Evolutionary conservation across 2,797 vertebrate species (phyloP).

Genomic region (Muscicapa striata): DNA sequence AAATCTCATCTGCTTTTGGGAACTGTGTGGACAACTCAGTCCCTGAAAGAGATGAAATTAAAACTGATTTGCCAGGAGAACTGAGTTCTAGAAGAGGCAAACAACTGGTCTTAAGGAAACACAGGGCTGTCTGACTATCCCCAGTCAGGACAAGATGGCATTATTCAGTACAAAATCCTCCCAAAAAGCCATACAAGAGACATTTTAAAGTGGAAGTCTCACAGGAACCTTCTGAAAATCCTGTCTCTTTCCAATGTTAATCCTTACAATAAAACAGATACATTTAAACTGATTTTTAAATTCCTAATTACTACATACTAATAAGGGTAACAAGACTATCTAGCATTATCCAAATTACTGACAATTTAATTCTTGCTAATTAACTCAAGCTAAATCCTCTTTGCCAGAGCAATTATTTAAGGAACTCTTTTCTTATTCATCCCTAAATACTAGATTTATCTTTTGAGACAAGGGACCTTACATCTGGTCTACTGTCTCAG

Average conservation of each 20-base stretch:
- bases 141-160: neutral
- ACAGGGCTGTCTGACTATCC: neutral
- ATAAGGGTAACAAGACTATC: neutral
- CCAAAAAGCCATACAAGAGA: neutral
- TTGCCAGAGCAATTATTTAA: neutral
- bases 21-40: neutral
- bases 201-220: neutral
- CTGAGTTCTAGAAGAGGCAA: neutral
- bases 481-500: neutral
- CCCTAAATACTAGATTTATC: neutral
- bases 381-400: constrained; percentile 28
- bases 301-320: neutral
- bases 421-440: neutral
- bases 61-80: neutral
- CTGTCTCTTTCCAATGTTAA: neutral
- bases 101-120: neutral
- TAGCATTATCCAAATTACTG: constrained; percentile 12
- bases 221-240: neutral
- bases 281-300: neutral
- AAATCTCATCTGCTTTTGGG: neutral
- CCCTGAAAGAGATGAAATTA: neutral
- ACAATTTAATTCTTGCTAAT: constrained; percentile 15
- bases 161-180: neutral
- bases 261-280: neutral
- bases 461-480: neutral